These are phyloP conservation scores for Rissa tridactyla DNA, from an alignment of 2,113 vertebrate genomes.

Conservation along the genomic window DNA sequence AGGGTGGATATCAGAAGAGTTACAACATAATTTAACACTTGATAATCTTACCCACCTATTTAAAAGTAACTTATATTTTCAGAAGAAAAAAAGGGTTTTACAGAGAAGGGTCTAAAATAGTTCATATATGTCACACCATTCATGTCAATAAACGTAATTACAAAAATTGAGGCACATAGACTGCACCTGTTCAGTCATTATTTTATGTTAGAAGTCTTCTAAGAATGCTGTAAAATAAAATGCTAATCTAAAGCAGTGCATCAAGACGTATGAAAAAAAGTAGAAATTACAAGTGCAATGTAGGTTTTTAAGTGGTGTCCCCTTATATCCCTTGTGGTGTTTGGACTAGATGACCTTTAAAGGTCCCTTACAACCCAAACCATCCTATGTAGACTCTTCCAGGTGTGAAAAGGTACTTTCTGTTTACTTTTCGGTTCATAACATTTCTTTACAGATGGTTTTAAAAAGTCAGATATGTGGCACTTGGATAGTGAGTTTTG, in stretches of 20 bases:
- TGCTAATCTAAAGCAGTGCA: neutral
- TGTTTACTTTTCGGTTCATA: neutral
- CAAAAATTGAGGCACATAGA: neutral
- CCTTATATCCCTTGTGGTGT: neutral
- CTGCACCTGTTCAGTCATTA: neutral
- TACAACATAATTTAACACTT: neutral
- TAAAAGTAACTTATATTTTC: neutral
- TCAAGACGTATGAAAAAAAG: neutral
- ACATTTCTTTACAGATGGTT: neutral
- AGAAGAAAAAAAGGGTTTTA: neutral
- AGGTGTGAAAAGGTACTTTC: neutral
- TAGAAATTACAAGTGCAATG: neutral
- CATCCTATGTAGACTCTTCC: neutral
- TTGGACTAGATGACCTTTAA: neutral
- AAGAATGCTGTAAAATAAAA: neutral
- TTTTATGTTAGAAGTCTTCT: neutral
- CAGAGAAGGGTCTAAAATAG: neutral
- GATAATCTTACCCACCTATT: neutral
- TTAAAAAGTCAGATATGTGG: neutral
- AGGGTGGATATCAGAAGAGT: neutral
- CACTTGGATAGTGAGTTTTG: neutral
- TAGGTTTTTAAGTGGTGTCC: neutral
- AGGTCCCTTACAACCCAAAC: neutral
- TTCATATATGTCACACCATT: neutral
- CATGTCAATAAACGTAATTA: neutral